phyloP scores from a whole-genome alignment of 1,140 invertebrate genomes.

The Samia ricini region DNA sequence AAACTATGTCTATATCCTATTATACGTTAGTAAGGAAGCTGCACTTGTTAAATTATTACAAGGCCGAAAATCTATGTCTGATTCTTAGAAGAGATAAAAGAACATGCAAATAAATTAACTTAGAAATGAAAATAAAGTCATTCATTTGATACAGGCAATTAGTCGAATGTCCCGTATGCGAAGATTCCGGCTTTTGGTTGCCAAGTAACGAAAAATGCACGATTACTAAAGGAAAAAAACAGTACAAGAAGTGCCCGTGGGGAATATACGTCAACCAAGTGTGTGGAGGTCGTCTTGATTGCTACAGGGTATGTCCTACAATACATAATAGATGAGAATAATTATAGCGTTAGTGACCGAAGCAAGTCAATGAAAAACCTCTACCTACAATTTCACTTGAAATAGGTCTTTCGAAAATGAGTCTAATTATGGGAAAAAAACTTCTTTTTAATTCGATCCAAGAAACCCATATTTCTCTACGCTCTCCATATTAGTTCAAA shows the following conservation, averaged over 20 bases:
- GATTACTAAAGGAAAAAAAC: constrained; percentile 42
- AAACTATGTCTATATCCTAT: no score
- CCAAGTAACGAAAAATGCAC: constrained; percentile 46
- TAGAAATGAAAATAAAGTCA: not conserved
- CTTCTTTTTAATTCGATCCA: no score
- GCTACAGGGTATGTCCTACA: constrained; percentile 48
- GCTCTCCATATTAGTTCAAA: no score
- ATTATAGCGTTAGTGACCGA: not conserved
- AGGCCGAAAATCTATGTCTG: no score
- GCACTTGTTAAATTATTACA: no score
- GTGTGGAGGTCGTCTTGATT: constrained; percentile 54
- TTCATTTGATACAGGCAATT: constrained; percentile 25
- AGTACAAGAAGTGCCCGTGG: constrained; percentile 47
- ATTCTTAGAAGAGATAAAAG: no score
- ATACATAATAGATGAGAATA: not conserved
- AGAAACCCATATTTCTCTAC: no score
- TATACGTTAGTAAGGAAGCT: no score
- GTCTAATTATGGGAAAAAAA: no score
- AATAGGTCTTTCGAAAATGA: no score
- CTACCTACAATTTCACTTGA: no score
- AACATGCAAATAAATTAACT: not conserved
- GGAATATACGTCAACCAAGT: constrained; percentile 55
- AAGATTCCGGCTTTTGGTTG: constrained; percentile 26
- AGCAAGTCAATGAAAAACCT: not conserved
- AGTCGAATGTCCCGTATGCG: constrained; percentile 54